Percentiles rank a stretch among this genome's conserved stretches.
phyloP scores from a whole-genome alignment of 2,113 vertebrate genomes.

The Sphaerodactylus townsendi region DNA sequence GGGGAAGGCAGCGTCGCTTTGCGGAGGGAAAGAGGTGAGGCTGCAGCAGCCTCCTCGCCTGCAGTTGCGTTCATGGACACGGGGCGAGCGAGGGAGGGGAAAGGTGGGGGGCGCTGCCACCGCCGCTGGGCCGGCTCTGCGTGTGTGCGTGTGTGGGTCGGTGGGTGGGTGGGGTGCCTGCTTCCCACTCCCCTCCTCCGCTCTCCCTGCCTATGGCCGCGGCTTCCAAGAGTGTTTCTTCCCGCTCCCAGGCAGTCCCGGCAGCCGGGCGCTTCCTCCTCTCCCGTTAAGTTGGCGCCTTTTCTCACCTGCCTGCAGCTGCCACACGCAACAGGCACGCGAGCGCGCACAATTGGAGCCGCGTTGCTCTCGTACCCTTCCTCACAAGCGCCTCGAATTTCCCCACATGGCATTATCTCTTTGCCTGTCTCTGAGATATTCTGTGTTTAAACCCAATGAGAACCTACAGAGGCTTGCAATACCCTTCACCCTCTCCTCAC shows the following conservation, averaged over 20 bases:
- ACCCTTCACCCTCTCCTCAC: no score
- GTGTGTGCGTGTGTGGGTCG: neutral
- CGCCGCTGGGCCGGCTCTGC: neutral
- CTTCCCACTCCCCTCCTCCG: neutral
- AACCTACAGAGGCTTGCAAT: no score
- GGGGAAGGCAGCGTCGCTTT: neutral
- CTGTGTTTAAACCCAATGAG: neutral
- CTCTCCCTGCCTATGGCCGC: neutral
- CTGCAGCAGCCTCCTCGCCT: neutral
- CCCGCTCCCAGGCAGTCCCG: neutral
- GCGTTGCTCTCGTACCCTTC: conserved; percentile 19
- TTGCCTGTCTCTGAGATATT: neutral
- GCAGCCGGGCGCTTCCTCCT: neutral
- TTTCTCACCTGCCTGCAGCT: neutral
- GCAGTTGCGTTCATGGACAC: neutral
- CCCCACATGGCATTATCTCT: neutral
- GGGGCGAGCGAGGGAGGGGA: no score
- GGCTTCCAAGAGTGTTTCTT: neutral
- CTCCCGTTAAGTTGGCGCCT: neutral
- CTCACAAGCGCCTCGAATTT: neutral
- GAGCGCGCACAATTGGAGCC: neutral
- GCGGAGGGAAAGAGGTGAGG: neutral
- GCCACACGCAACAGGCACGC: neutral
- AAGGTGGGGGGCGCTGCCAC: neutral
- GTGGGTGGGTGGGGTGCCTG: neutral